Base-by-base conservation (phyloP, 2,888 invertebrate genomes). In the Allophyes oxyacanthae region DNA sequence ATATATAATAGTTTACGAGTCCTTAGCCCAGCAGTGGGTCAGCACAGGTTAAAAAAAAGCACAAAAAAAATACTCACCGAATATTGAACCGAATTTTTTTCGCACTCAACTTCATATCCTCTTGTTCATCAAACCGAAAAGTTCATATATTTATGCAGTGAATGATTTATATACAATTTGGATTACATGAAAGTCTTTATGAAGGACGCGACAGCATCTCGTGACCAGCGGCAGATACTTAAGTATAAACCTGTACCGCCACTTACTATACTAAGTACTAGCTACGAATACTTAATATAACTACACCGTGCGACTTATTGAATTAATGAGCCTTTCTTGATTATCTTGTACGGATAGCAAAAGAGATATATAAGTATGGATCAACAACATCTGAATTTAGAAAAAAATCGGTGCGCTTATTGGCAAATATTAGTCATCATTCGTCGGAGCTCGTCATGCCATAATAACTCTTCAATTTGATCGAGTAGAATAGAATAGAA, bases 311-410 rank as follows among this genome's bases (percentile, higher is more conserved):
- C 56, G 57, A 51, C 44, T 56, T 51, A 56, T 48, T 6, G 43
- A 63, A 65, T 69, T 63, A 65, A 52, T 41, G 28, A 25, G 43
- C 26, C 51, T 43, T 40, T 46, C 40, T 42, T 38, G 46, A 36
- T 44, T 40, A 37, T 48, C 36, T 37, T 14, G 14, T 25, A 8
- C 25, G 33, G 7, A 10, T 42, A 28, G 11, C 28, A 1, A 25
- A 33, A 7, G 20, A 20, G 20, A n/a, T n/a, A n/a, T n/a, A n/a
- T n/a, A n/a, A n/a, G n/a, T n/a, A n/a, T n/a, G n/a, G n/a, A n/a
- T n/a, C n/a, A n/a, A n/a, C n/a, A n/a, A n/a, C n/a, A n/a, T n/a
- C n/a, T n/a, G n/a, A n/a, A n/a, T n/a, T n/a, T n/a, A n/a, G n/a
- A n/a, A n/a, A n/a, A n/a, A n/a, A n/a, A n/a, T n/a, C n/a, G n/a